A percentile compares a stretch with the other conserved stretches of the same genome.
phyloP scores from a whole-genome alignment of 2,797 vertebrate species.

The Myripristis jacobus region DNA sequence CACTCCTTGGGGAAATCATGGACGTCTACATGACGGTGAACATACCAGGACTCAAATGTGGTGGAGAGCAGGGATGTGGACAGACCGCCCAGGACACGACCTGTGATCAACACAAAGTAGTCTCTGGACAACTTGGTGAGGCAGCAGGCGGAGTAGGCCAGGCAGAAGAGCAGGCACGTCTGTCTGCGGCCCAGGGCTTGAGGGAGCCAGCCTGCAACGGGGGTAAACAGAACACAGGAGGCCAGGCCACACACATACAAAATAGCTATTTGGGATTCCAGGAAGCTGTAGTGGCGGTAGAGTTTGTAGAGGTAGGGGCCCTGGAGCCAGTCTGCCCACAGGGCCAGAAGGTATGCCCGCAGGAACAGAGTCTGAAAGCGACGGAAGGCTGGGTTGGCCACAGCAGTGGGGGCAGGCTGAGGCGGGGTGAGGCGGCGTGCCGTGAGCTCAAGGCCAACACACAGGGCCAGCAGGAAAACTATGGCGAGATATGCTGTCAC shows the following conservation, averaged over 20 bases:
- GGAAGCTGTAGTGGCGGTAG: constrained; percentile 93
- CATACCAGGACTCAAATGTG: constrained; percentile 92
- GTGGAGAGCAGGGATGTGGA: constrained; percentile 92
- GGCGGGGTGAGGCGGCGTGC: constrained; percentile 84
- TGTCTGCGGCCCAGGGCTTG: constrained; percentile 88
- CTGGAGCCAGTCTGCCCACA: constrained; percentile 95
- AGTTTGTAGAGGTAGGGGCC: constrained; percentile 96
- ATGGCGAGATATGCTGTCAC: constrained; percentile 89
- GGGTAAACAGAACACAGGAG: constrained; percentile 90
- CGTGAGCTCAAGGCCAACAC: constrained; percentile 87
- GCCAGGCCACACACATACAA: constrained; percentile 94
- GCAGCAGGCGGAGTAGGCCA: constrained; percentile 90
- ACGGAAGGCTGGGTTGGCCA: constrained; percentile 91
- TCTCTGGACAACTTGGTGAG: constrained; percentile 92
- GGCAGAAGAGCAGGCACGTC: constrained; percentile 91
- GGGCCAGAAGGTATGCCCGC: constrained; percentile 89
- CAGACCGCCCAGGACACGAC: constrained; percentile 90
- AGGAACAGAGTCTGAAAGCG: constrained; percentile 90
- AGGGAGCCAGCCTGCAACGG: constrained; percentile 88
- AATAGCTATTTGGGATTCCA: constrained; percentile 94
- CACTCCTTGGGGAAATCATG: constrained; percentile 94
- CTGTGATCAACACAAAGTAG: constrained; percentile 92
- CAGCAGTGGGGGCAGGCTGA: constrained; percentile 73
- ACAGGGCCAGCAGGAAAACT: constrained; percentile 83
- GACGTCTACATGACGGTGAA: constrained; percentile 88